Conservation (phyloP, 2,888 invertebrate genomes). For the Aspidapion aeneum region DNA sequence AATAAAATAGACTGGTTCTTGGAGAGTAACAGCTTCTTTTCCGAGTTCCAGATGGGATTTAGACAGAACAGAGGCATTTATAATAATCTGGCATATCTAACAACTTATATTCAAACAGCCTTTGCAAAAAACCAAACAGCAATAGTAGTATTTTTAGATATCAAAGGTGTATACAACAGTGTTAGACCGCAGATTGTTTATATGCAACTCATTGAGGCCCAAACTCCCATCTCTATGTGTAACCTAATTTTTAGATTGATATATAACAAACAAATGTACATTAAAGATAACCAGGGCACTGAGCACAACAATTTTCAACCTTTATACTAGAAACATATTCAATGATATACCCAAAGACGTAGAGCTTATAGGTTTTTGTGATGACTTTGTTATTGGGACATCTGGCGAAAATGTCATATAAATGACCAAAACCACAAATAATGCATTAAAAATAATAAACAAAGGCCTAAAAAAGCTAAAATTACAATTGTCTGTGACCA, state of each 20-base stretch:
- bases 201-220: conserved; percentile 1
- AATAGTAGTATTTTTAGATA: not conserved
- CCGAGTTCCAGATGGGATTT: not conserved
- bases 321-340: too few relatives aligned
- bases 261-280: not conserved
- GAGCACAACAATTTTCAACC: too few relatives aligned
- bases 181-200: not conserved
- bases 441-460: too few relatives aligned
- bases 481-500: too few relatives aligned
- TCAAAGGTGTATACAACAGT: not conserved
- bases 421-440: too few relatives aligned
- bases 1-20: conserved; percentile 1
- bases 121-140: not conserved
- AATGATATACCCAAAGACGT: too few relatives aligned
- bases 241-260: not conserved
- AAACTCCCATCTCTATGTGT: too few relatives aligned
- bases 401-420: too few relatives aligned
- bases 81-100: conserved; percentile 1
- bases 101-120: not conserved
- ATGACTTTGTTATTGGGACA: too few relatives aligned
- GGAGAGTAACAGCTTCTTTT: not conserved
- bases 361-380: too few relatives aligned
- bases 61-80: not conserved
- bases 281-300: not conserved
- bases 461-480: too few relatives aligned